Percentiles rank a stretch among this genome's conserved stretches.
Evolutionary conservation across 2,797 vertebrate species (phyloP).

Genomic region (Argyrosomus regius): DNA sequence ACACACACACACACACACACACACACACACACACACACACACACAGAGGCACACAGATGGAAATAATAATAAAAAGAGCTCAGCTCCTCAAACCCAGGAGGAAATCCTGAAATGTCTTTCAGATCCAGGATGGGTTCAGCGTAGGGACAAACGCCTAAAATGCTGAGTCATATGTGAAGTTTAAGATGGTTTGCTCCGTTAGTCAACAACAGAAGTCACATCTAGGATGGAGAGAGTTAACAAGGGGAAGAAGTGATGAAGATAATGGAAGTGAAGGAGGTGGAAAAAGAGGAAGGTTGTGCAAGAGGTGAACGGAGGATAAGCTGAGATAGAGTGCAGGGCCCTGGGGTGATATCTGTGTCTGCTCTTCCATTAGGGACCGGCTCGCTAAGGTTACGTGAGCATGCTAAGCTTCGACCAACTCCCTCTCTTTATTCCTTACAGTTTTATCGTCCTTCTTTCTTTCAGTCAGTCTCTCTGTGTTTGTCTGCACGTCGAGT

Average conservation of each 20-base stretch:
- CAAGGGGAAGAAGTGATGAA: slow-evolving; percentile 22
- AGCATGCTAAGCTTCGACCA: slow-evolving; percentile 35
- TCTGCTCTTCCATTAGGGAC: slow-evolving; percentile 74
- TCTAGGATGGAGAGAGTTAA: neutral
- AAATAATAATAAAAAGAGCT: slow-evolving; percentile 16
- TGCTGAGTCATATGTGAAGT: neutral
- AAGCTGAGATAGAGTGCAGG: slow-evolving; percentile 47
- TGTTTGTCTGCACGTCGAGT: neutral
- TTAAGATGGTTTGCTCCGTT: neutral
- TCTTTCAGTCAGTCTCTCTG: neutral
- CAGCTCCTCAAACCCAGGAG: neutral
- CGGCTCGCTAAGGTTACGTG: slow-evolving; percentile 71
- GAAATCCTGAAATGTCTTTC: neutral
- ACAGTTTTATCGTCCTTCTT: neutral
- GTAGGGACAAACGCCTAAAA: neutral
- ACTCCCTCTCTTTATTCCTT: neutral
- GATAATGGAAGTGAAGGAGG: slow-evolving; percentile 42
- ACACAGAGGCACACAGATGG: slow-evolving; percentile 23
- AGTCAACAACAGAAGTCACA: slow-evolving; percentile 7
- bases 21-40: slow-evolving; percentile 5
- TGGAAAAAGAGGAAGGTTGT: slow-evolving; percentile 31
- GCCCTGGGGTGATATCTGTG: slow-evolving; percentile 71
- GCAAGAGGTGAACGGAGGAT: slow-evolving; percentile 53
- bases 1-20: no score
- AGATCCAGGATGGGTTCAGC: neutral